These are phyloP conservation scores for Calameuta filiformis DNA, from an alignment of 2,888 invertebrate genomes.

Conservation along the genomic window DNA sequence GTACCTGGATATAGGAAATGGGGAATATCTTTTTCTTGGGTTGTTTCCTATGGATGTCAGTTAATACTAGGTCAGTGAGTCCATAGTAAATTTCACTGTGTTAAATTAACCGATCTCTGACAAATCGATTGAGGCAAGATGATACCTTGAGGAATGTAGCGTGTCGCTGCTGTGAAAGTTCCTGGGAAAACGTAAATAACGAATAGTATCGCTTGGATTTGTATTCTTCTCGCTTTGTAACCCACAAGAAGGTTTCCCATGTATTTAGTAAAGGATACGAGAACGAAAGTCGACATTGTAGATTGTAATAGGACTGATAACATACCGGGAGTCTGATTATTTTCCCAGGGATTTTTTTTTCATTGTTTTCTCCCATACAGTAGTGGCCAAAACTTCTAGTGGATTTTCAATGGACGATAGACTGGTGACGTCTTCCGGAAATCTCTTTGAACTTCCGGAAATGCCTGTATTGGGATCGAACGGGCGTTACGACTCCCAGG, in stretches of 20 bases:
- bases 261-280: background rate
- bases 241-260: background rate
- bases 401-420: background rate
- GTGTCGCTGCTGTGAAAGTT: conserved; percentile 51
- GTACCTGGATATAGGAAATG: background rate
- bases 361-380: background rate
- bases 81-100: conserved; percentile 47
- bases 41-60: background rate
- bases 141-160: conserved; percentile 51
- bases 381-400: background rate
- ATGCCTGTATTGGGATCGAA: conserved; percentile 25
- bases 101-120: conserved; percentile 54
- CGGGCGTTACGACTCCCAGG: conserved; percentile 33
- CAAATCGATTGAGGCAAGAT: conserved; percentile 55
- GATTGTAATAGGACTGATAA: conserved; percentile 8
- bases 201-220: conserved; percentile 3
- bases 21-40: background rate
- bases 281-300: background rate
- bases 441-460: background rate
- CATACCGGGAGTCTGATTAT: conserved; percentile 20
- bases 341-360: background rate
- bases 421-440: background rate
- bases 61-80: background rate
- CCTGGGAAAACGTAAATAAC: conserved; percentile 6
- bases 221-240: conserved; percentile 7